Evolutionary conservation across 2,797 vertebrate species (phyloP), one percentile per base, ranked within the genome.

Genomic region (Scleropages formosus): DNA sequence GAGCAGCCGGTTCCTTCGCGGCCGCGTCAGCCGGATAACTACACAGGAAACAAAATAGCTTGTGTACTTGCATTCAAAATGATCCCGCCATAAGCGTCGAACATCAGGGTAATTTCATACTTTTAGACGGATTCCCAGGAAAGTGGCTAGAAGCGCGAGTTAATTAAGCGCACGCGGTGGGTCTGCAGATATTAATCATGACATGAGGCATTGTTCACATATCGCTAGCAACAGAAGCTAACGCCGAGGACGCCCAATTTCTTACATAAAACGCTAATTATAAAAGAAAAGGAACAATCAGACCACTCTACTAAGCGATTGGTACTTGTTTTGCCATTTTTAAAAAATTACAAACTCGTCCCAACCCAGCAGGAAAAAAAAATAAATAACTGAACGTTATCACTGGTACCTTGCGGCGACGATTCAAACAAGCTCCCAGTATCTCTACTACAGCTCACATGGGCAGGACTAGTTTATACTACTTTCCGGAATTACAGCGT

Each of bases 381-480:
- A 13, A 58, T 13, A 61, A 72, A 72, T 22, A 11, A 59, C 31
- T 11, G 13, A 22, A 47, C 12, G 22, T 44, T 22, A 8, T 12
- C 8, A 0, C 39, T 51, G 80, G 80, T 88, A 92, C 91, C 88
- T 84, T 85, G 26, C 53, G 39, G 39, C 70, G 44, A 31, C 53
- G n/a, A 76, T 74, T 84, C 47, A 67, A 80, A 72, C 22, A 49
- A 7, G 74, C 56, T 67, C n/a, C 16, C 58, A 62, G 77, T 61
- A 74, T 18, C 47, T 58, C 49, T 67, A 64, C 82, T 78, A 86
- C 83, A 77, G 73, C 87, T 84, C 91, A 85, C 91, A 90, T 92
- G 92, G 84, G 46, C 51, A 90, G 91, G 90, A 91, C 91, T 86
- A 68, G 78, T 84, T 89, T 89, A 87, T 88, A 88, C 85, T 22